Conservation (phyloP, 1,140 invertebrate species). For the Platyura marginata region DNA sequence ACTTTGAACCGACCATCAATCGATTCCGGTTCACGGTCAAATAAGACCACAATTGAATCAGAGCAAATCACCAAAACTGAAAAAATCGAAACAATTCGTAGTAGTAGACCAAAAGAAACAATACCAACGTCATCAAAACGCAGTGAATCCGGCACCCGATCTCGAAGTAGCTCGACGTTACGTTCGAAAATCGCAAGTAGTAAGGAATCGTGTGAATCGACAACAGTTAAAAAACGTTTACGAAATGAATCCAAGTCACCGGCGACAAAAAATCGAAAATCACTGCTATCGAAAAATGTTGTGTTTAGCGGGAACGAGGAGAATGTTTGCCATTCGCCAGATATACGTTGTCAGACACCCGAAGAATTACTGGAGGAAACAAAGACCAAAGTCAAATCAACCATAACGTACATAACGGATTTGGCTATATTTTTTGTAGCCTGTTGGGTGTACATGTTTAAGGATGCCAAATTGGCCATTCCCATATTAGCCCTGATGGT, state of each 20-base stretch:
- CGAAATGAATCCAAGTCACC: slow-evolving; percentile 9
- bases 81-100: too few relatives aligned
- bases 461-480: slow-evolving; percentile 52
- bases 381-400: slow-evolving; percentile 40
- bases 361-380: slow-evolving; percentile 32
- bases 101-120: too few relatives aligned
- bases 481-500: slow-evolving; percentile 55
- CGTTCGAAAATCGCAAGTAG: neutral
- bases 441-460: slow-evolving; percentile 58
- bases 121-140: slow-evolving; percentile 10
- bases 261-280: slow-evolving; percentile 2
- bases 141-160: slow-evolving; percentile 16
- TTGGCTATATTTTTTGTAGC: slow-evolving; percentile 48
- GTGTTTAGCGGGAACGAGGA: neutral
- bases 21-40: slow-evolving; percentile 16
- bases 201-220: neutral
- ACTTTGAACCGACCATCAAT: slow-evolving; percentile 12
- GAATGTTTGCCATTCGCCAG: neutral
- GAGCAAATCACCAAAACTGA: too few relatives aligned
- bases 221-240: neutral
- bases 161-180: slow-evolving; percentile 14
- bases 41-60: slow-evolving; percentile 19
- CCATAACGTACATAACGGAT: slow-evolving; percentile 47
- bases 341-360: slow-evolving; percentile 1
- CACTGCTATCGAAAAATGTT: neutral